A percentile compares a stretch with the other conserved stretches of the same genome.
phyloP scores from a whole-genome alignment of 2,797 vertebrate species.

The Xenentodon cancila region DNA sequence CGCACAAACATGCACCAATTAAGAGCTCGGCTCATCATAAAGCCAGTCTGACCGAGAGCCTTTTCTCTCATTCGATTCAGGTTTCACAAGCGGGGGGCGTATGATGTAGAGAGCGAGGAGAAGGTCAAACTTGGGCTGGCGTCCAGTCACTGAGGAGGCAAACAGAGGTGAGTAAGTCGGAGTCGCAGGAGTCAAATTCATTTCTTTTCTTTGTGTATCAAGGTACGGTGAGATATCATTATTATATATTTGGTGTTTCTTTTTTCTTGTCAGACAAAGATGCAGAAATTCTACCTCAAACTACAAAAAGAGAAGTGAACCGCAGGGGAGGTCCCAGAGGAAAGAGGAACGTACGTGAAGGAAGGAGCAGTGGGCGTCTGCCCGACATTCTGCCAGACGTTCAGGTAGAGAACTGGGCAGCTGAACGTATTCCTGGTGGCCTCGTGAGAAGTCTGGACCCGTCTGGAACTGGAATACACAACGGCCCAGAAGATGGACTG shows the following conservation, averaged over 20 bases:
- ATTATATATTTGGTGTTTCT: constrained; percentile 11
- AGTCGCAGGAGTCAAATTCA: background rate
- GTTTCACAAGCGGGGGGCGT: constrained; percentile 95
- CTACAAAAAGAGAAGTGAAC: constrained; percentile 72
- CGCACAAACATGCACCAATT: background rate
- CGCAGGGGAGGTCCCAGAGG: constrained; percentile 60
- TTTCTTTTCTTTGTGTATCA: background rate
- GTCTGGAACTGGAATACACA: constrained; percentile 66
- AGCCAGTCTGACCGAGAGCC: constrained; percentile 28
- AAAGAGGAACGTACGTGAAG: constrained; percentile 62
- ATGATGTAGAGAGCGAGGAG: constrained; percentile 96
- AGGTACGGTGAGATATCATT: constrained; percentile 22
- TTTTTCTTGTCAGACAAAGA: constrained; percentile 64
- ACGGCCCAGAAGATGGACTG: constrained; percentile 44
- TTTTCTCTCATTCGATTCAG: constrained; percentile 71
- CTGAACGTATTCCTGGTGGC: constrained; percentile 49
- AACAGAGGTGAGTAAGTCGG: constrained; percentile 74
- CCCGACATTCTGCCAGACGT: constrained; percentile 36
- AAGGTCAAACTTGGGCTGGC: constrained; percentile 94
- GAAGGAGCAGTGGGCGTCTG: constrained; percentile 55
- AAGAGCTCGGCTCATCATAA: background rate
- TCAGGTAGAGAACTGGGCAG: constrained; percentile 44
- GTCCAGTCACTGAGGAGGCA: constrained; percentile 87
- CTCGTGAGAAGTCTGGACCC: constrained; percentile 40
- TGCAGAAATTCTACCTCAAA: constrained; percentile 86